Evolutionary conservation across 92 coral and sea anemone genomes (phyloP).

Genomic region (Phymanthus crucifer): DNA sequence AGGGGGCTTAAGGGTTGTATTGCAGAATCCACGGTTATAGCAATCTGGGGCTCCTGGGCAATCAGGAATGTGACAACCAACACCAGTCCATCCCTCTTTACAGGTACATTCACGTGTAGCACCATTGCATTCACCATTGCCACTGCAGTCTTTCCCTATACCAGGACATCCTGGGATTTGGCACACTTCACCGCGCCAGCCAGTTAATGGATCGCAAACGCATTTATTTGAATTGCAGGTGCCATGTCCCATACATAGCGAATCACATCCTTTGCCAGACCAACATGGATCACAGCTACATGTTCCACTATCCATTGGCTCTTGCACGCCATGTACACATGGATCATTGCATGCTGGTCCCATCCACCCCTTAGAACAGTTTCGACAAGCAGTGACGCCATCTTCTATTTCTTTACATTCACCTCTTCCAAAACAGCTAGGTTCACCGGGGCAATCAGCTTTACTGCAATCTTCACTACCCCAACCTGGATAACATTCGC

Average conservation of each 20-base stretch:
- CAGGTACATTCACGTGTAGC: slow-evolving; percentile 83
- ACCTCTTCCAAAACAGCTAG: slow-evolving; percentile 87
- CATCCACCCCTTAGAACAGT: slow-evolving; percentile 96
- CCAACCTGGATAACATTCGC: slow-evolving; percentile 98
- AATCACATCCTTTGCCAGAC: slow-evolving; percentile 85
- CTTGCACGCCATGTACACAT: slow-evolving; percentile 78
- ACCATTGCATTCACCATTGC: slow-evolving; percentile 94
- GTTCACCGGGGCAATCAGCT: slow-evolving; percentile 97
- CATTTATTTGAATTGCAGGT: slow-evolving; percentile 59
- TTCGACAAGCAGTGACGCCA: slow-evolving; percentile 64
- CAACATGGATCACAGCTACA: slow-evolving; percentile 94
- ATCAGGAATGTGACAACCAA: slow-evolving; percentile 91
- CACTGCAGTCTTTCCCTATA: slow-evolving; percentile 75
- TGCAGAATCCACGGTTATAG: slow-evolving; percentile 84
- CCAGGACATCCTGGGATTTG: slow-evolving; percentile 99
- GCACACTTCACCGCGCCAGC: slow-evolving; percentile 97
- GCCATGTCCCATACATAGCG: slow-evolving; percentile 88
- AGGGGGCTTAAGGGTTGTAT: slow-evolving; percentile 73
- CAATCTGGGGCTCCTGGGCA: slow-evolving; percentile 99
- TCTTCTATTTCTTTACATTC: slow-evolving; percentile 43
- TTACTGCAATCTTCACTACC: slow-evolving; percentile 69
- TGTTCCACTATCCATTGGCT: slow-evolving; percentile 91
- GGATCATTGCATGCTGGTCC: slow-evolving; percentile 89
- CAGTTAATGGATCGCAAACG: slow-evolving; percentile 73
- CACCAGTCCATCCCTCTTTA: slow-evolving; percentile 92